Evolutionary conservation across 2,113 vertebrate species (phyloP).

Genomic region (human (Homo sapiens)): DNA sequence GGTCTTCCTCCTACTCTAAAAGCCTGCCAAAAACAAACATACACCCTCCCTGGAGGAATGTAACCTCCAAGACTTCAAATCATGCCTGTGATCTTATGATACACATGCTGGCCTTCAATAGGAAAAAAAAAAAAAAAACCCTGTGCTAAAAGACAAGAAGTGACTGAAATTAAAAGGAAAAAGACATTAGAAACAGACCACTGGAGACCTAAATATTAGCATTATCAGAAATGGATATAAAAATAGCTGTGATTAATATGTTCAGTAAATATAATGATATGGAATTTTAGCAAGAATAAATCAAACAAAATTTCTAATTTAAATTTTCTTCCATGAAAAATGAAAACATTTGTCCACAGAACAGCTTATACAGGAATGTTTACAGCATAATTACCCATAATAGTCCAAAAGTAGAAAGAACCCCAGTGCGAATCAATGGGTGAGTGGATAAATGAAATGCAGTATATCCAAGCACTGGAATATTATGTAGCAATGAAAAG

Average conservation of each 20-base stretch:
- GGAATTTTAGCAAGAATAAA: neutral
- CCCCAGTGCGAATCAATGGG: fast-evolving
- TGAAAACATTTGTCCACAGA: too few relatives aligned
- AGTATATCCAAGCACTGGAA: too few relatives aligned
- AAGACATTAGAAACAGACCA: neutral
- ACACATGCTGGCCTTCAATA: neutral
- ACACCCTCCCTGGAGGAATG: neutral
- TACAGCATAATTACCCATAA: neutral
- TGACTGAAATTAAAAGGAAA: neutral
- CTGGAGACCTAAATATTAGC: neutral
- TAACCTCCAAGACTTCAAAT: neutral
- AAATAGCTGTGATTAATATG: neutral
- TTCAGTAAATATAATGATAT: neutral
- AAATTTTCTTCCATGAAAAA: neutral
- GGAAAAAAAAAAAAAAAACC: neutral
- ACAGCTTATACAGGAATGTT: fast-evolving
- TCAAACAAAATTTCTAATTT: neutral
- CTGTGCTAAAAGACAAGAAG: neutral
- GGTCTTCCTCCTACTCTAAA: neutral
- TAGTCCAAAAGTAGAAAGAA: too few relatives aligned
- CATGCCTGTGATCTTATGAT: neutral
- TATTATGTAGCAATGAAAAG: neutral
- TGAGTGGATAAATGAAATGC: too few relatives aligned
- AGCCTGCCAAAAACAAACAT: neutral
- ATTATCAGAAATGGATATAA: neutral